Base-by-base conservation (phyloP, 1,140 invertebrate genomes). In the Drosophila parvula region DNA sequence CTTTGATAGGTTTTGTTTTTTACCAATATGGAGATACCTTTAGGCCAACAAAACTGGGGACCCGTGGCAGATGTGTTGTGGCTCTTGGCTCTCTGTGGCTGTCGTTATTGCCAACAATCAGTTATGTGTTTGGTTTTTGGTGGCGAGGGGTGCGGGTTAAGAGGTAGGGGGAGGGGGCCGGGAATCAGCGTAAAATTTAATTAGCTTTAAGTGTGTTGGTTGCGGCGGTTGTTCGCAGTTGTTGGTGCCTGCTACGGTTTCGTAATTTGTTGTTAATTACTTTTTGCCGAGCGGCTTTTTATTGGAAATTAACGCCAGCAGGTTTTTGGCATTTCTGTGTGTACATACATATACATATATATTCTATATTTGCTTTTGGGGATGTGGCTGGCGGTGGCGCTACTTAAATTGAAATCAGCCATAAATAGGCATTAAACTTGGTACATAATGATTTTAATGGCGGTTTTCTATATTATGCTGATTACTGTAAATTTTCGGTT, bases 191-290 rank as follows among this genome's bases (percentile, higher is more conserved):
- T 48, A 62, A 76, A 88, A 86, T 83, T 68, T 82, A 88, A 86
- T 88, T 88, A 79, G 82, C 82, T 68, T 56, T 82, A 86, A 86
- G 82, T 88, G 82, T 88, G 69, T 82, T 71, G 80, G 78, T 62
- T 65, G 60, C 50, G 77, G 61, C 59, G 57, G 58, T 74, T 69
- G 63, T 68, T 70, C 55, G 45, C 34, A n/a, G 63, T 61, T 53
- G 58, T 63, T 55, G 28, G 34, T 51, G 43, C 58, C 30, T 58
- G 62, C 38, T 75, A 67, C 70, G 65, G 73, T 75, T 75, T 77
- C 60, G 69, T 76, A 86, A 85, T 82, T 86, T 86, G 82, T 86
- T 86, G 74, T 86, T 86, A 85, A 85, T 85, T 85, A 81, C 79
- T 82, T 85, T 85, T 73, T 61, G 73, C 62, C 63, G 57, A 55